Percentiles rank a stretch among this genome's conserved stretches.
phyloP scores from a whole-genome alignment of 2,888 invertebrate species.

The Saturnia pavonia region DNA sequence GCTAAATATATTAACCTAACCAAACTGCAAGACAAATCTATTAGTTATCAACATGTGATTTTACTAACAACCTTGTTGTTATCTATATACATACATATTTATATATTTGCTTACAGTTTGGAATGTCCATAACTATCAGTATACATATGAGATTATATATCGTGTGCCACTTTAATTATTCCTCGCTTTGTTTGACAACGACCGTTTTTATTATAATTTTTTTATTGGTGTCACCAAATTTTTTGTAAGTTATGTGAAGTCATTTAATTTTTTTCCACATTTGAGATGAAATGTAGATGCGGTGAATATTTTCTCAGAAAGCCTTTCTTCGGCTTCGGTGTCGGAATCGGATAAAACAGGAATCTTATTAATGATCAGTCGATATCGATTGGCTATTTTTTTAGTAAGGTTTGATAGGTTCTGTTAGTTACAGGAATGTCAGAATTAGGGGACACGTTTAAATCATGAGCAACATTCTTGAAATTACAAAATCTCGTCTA shows the following conservation, averaged over 20 bases:
- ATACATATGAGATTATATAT: constrained; percentile 54
- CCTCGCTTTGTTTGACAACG: constrained; percentile 32
- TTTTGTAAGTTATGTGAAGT: neutral
- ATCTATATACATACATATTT: constrained; percentile 24
- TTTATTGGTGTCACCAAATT: neutral
- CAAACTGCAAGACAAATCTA: constrained; percentile 64
- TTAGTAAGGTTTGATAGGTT: neutral
- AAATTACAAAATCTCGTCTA: neutral
- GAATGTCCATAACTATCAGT: constrained; percentile 53
- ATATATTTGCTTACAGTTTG: constrained; percentile 66
- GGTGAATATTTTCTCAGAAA: neutral
- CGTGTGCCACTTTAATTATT: constrained; percentile 50
- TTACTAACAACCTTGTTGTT: constrained; percentile 23
- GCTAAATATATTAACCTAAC: constrained; percentile 53
- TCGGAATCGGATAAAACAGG: neutral
- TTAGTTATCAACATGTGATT: constrained; percentile 29
- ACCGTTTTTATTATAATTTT: neutral
- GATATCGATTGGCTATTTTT: neutral
- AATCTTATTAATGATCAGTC: neutral
- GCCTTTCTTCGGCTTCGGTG: neutral
- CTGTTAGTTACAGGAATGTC: neutral
- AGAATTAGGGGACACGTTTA: too few species aligned
- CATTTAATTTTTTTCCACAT: neutral
- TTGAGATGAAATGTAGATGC: neutral
- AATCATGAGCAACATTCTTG: neutral